Conservation (phyloP, 2,113 vertebrate species). For the Bambusicola thoracicus region DNA sequence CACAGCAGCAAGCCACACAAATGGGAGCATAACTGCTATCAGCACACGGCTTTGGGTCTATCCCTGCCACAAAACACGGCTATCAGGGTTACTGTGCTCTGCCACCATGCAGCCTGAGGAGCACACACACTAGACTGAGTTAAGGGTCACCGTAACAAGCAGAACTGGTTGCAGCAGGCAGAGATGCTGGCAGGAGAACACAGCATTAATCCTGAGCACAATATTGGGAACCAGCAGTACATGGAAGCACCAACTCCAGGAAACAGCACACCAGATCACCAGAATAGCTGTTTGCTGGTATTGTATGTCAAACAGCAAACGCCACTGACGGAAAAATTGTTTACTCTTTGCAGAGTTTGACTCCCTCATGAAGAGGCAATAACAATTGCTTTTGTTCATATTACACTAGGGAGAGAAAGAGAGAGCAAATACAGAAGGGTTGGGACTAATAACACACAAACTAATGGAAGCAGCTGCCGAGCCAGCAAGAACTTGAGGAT, state of each 20-base stretch:
- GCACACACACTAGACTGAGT: background rate
- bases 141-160: background rate
- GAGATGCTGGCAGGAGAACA: background rate
- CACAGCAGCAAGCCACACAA: fast-evolving
- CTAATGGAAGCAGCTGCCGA: background rate
- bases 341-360: background rate
- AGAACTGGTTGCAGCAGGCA: background rate
- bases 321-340: background rate
- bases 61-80: background rate
- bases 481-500: background rate
- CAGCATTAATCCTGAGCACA: background rate
- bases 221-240: background rate
- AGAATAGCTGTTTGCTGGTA: background rate
- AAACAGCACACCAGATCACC: background rate
- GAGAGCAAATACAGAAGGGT: background rate
- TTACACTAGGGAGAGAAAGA: background rate
- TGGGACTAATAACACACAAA: background rate
- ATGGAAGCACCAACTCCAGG: background rate
- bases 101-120: background rate
- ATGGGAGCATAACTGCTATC: fast-evolving
- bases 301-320: background rate
- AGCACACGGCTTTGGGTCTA: background rate
- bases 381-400: background rate
- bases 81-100: no score
- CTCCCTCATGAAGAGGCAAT: background rate